phyloP scores from a whole-genome alignment of 2,888 invertebrate species.

The Rhogogaster chlorosoma region DNA sequence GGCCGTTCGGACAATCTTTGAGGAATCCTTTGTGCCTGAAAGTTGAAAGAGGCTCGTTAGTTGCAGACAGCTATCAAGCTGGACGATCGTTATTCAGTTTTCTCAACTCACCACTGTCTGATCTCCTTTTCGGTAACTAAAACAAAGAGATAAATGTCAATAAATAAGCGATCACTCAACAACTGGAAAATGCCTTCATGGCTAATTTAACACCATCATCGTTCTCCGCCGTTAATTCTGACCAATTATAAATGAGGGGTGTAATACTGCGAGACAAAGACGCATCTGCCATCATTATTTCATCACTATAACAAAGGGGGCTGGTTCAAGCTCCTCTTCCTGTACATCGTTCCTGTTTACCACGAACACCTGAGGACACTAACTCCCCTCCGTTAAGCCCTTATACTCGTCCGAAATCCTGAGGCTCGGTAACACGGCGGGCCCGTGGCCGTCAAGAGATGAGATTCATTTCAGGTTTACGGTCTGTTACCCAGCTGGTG shows the following conservation, averaged over 20 bases:
- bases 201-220: not conserved
- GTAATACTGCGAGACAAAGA: not conserved
- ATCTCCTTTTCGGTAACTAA: slow-evolving; percentile 94
- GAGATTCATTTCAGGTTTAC: slow-evolving; percentile 23
- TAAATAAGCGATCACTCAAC: slow-evolving; percentile 58
- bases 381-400: slow-evolving; percentile 10
- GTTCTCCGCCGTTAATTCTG: not conserved
- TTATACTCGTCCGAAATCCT: not conserved
- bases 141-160: slow-evolving; percentile 78
- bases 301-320: not conserved
- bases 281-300: slow-evolving; percentile 14
- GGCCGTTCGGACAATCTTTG: slow-evolving; percentile 97
- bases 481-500: not conserved
- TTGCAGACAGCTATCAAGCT: not conserved
- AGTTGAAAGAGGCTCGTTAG: slow-evolving; percentile 63
- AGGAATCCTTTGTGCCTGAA: slow-evolving; percentile 97
- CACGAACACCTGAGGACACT: slow-evolving; percentile 6
- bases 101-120: slow-evolving; percentile 88
- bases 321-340: not conserved
- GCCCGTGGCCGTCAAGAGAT: slow-evolving; percentile 5
- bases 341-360: slow-evolving; percentile 15
- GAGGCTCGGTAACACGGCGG: not conserved
- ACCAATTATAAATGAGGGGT: not conserved
- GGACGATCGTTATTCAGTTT: not conserved
- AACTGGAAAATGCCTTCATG: not conserved